Percentiles rank a stretch among this genome's conserved stretches.
Evolutionary conservation across 2,113 vertebrate species (phyloP).

Genomic region (Mustelus asterias): DNA sequence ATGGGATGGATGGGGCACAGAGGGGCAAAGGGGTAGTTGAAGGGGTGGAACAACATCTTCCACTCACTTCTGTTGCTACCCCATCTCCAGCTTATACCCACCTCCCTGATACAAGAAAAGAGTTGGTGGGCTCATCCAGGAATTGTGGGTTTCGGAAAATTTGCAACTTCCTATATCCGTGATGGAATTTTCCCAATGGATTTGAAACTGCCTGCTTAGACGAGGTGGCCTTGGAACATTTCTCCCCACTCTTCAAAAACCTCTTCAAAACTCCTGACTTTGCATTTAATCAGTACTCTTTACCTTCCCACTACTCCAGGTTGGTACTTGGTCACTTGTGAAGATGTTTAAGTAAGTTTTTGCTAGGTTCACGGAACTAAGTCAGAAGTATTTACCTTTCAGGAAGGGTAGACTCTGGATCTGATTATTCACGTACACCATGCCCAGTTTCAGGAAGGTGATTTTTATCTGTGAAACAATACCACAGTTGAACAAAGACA

Average conservation of each 20-base stretch:
- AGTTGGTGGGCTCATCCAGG: neutral
- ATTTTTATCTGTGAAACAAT: conserved; percentile 13
- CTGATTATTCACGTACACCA: conserved; percentile 14
- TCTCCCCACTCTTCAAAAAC: no score
- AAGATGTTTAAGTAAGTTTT: neutral
- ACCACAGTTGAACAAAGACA: neutral
- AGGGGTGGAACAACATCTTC: no score
- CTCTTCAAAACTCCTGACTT: no score
- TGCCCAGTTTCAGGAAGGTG: conserved; percentile 8
- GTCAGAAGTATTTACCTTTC: neutral
- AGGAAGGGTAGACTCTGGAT: neutral
- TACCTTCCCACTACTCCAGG: neutral
- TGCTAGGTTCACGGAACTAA: neutral
- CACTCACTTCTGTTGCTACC: neutral
- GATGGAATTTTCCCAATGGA: neutral
- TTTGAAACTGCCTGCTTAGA: no score
- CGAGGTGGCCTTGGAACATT: no score
- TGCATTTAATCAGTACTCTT: neutral
- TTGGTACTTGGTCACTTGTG: neutral
- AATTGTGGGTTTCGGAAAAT: neutral
- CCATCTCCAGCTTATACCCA: neutral
- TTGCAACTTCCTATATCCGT: neutral
- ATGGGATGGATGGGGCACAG: neutral
- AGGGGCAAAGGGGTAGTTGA: neutral
- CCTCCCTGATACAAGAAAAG: neutral